Base-by-base conservation (phyloP, 2,888 invertebrate species). In the Hemithea aestivaria region DNA sequence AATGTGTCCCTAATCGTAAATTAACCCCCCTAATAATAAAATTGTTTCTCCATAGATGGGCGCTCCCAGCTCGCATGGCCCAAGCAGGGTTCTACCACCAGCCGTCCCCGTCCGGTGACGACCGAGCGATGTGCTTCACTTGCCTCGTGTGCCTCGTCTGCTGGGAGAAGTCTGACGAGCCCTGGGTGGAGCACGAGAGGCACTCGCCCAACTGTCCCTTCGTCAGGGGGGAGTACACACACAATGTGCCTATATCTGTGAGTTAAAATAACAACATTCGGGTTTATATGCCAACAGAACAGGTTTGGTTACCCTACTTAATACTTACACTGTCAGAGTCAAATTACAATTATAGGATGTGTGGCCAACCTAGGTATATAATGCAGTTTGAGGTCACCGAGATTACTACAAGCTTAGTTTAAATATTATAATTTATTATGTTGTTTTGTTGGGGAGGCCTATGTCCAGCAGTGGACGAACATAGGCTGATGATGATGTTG, bases 81-180 rank as follows among this genome's bases (percentile, higher is more conserved):
- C 96, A 97, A 72, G 97, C 97, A 1, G 98, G 98, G 8, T 98
- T 98, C 81, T 98, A 96, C 83, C 96, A 97, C 79, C 96, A 97
- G 73, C 97, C 97, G 0, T 94, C 95, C 35, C 90, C 92, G 2
- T 91, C 93, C 16, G 96, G 96, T 2, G 96, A 97, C 69, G 98
- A 98, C 82, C 90, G 97, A 48, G 97, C 97, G 5, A 95, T 97
- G 95, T 98, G 98, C 73, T 98, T 98, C 78, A 96, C 96, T 0
- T 98, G 98, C 75, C 94, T 93, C 62, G 96, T 97, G 6, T 98
- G 97, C 69, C 90, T 98, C 11, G 97, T 98, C 4, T 96, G 95
- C 82, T 98, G 98, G 98, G 98, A 98, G 82, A 94, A 96, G 62
- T 95, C 96, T 0, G 97, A 98, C 78, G 97, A 98, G 70, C 98